Evolutionary conservation across 2,797 vertebrate species (phyloP).

Genomic region (Anomalospiza imberbis): DNA sequence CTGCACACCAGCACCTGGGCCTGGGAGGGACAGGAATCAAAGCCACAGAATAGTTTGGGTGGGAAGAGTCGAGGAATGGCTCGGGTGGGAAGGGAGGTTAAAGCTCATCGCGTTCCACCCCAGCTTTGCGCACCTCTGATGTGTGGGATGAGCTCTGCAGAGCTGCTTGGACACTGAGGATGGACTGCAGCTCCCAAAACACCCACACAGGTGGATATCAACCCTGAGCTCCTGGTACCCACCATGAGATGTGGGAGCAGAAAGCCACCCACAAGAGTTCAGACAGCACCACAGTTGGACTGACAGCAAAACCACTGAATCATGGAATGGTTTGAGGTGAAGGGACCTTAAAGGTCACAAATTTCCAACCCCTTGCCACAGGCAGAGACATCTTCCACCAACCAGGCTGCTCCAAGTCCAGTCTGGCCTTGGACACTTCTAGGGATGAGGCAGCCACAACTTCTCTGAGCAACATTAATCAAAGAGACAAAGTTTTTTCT

Average conservation of each 20-base stretch:
- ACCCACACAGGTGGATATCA: not conserved
- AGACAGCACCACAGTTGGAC: not conserved
- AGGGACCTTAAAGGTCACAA: not conserved
- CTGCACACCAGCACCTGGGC: slow-evolving; percentile 93
- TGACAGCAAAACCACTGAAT: not conserved
- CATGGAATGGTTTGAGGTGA: not conserved
- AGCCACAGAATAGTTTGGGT: not conserved
- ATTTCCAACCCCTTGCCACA: not conserved
- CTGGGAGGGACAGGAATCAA: slow-evolving; percentile 60
- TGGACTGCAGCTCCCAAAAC: not conserved
- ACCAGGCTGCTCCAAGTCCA: not conserved
- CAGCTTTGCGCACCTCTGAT: not conserved
- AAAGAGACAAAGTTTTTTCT: not conserved
- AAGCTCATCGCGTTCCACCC: fast-evolving
- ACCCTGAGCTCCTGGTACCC: not conserved
- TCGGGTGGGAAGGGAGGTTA: not conserved
- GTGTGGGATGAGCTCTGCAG: not conserved
- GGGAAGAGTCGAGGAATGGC: too few relatives aligned
- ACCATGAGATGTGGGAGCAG: not conserved
- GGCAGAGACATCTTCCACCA: not conserved
- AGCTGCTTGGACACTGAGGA: not conserved
- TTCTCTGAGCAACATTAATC: not conserved
- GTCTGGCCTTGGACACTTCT: not conserved
- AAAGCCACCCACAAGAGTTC: not conserved
- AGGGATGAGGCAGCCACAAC: not conserved